Evolutionary conservation across 2,888 invertebrate species (phyloP).

Genomic region (Habroteleia sp.): DNA sequence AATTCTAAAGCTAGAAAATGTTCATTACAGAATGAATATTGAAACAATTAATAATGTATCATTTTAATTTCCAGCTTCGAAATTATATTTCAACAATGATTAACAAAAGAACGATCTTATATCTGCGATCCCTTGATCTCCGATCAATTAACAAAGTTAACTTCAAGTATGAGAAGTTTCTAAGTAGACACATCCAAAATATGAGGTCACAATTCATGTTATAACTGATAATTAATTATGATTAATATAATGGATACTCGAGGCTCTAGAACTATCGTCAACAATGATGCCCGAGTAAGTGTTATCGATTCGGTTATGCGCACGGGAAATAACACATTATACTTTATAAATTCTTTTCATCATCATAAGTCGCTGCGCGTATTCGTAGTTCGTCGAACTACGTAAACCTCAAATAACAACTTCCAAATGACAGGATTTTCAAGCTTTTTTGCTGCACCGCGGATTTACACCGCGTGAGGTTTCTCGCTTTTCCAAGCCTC

Average conservation of each 20-base stretch:
- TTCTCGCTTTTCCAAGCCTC: background rate
- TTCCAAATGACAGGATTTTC: constrained; percentile 44
- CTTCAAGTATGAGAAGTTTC: constrained; percentile 19
- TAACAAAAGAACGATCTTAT: too few species aligned
- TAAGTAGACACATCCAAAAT: constrained; percentile 1
- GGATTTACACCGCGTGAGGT: constrained; percentile 23
- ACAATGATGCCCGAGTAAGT: constrained; percentile 5
- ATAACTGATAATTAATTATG: constrained; percentile 39
- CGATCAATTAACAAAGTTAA: constrained; percentile 23
- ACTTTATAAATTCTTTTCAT: constrained; percentile 45
- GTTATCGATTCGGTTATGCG: constrained; percentile 13
- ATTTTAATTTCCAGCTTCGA: too few species aligned
- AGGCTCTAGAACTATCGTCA: constrained; percentile 7
- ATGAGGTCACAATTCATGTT: constrained; percentile 17
- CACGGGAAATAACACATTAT: constrained; percentile 15
- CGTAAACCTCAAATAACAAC: constrained; percentile 39
- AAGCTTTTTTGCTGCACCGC: constrained; percentile 16
- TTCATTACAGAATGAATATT: too few species aligned
- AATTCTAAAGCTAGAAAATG: too few species aligned
- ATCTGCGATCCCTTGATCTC: constrained; percentile 23
- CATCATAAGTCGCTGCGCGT: constrained; percentile 13
- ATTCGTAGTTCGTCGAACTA: constrained; percentile 12
- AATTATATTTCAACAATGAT: too few species aligned
- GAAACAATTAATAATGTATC: too few species aligned
- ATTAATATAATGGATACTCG: constrained; percentile 37